Evolutionary conservation across 2,888 invertebrate genomes (phyloP).

Genomic region (Drosophila borealis): DNA sequence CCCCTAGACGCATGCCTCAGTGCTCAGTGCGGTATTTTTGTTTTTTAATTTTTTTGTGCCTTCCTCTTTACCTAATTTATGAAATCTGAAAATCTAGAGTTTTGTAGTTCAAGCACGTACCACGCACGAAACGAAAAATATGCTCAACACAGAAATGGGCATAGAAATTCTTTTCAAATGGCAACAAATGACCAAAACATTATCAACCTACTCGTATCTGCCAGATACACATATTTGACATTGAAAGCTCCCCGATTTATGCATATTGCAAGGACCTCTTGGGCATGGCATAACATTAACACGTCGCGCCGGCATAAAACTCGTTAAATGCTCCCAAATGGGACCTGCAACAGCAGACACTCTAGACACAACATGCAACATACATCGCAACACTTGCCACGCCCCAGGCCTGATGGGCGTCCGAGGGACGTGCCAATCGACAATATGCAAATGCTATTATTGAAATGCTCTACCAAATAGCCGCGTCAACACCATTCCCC

Average conservation of each 20-base stretch:
- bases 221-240: slow-evolving; percentile 18
- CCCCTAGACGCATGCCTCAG: slow-evolving; percentile 49
- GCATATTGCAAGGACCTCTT: slow-evolving; percentile 34
- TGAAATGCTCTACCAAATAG: slow-evolving; percentile 50
- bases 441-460: slow-evolving; percentile 73
- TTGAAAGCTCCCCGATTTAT: slow-evolving; percentile 24
- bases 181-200: slow-evolving; percentile 53
- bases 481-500: slow-evolving; percentile 19
- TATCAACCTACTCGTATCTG: slow-evolving; percentile 35
- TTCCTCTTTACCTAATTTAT: slow-evolving; percentile 66
- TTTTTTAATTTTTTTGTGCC: slow-evolving; percentile 23
- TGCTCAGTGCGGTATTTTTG: slow-evolving; percentile 14
- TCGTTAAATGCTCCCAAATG: slow-evolving; percentile 54
- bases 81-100: slow-evolving; percentile 64
- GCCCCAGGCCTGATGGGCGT: slow-evolving; percentile 2
- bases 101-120: slow-evolving; percentile 76
- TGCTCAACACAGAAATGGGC: slow-evolving; percentile 65
- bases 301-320: slow-evolving; percentile 66
- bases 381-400: slow-evolving; percentile 32
- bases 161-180: slow-evolving; percentile 55
- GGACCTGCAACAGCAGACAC: slow-evolving; percentile 29
- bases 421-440: slow-evolving; percentile 34
- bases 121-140: slow-evolving; percentile 58
- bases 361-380: slow-evolving; percentile 20
- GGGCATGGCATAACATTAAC: slow-evolving; percentile 52